These are phyloP conservation scores for Mesocentrotus franciscanus DNA, from an alignment of 53 echinoderm and acorn worm species.

Conservation along the genomic window DNA sequence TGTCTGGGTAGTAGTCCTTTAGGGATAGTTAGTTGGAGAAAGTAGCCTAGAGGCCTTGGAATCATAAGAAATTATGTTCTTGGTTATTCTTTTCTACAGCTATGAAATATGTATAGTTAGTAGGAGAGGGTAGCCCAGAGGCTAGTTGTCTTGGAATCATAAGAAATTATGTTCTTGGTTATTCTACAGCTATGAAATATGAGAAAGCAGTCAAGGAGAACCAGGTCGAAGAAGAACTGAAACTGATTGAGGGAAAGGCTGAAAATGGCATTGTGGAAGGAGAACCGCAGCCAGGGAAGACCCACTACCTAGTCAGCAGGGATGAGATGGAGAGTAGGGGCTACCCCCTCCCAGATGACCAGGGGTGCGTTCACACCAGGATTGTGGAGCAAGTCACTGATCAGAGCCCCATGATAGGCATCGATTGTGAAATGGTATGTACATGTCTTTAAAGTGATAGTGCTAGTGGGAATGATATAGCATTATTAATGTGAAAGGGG, in stretches of 20 bases:
- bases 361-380: slow-evolving; percentile 71
- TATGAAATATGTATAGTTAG: not conserved
- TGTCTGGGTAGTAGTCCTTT: too few species aligned
- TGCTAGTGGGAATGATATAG: not conserved
- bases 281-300: slow-evolving; percentile 62
- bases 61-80: too few species aligned
- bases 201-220: slow-evolving; percentile 27
- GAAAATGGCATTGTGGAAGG: not conserved
- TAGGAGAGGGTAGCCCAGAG: too few species aligned
- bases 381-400: slow-evolving; percentile 70
- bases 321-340: slow-evolving; percentile 67
- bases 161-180: not conserved
- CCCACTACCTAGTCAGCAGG: slow-evolving; percentile 73
- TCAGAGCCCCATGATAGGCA: slow-evolving; percentile 82
- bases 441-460: not conserved
- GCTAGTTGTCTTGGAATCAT: too few species aligned
- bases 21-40: too few species aligned
- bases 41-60: too few species aligned
- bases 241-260: not conserved
- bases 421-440: slow-evolving; percentile 99
- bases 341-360: slow-evolving; percentile 70
- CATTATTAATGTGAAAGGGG: not conserved
- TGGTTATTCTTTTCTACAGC: not conserved
- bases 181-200: slow-evolving; percentile 11
- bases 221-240: slow-evolving; percentile 49